phyloP scores from a whole-genome alignment of 2,113 vertebrate genomes.

The Australoheros scitulus region DNA sequence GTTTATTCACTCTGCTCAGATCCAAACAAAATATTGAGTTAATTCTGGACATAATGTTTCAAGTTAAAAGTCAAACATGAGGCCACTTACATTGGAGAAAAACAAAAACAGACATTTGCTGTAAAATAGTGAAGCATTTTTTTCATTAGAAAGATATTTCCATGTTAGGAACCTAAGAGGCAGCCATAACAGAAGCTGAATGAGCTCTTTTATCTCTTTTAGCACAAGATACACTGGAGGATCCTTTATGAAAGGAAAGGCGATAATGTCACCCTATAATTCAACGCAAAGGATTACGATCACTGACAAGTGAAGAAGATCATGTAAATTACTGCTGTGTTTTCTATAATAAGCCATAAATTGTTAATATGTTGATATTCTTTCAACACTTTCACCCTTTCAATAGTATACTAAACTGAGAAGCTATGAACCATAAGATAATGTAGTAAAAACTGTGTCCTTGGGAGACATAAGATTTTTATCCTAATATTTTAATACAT shows the following conservation, averaged over 20 bases:
- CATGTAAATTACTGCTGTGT: not conserved
- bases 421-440: not conserved
- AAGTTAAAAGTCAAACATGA: not conserved
- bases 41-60: not conserved
- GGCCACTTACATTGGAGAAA: not conserved
- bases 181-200: not conserved
- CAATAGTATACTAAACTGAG: not conserved
- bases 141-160: too few species aligned
- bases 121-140: not conserved
- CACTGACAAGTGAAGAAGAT: not conserved
- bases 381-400: not conserved
- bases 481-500: not conserved
- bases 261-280: not conserved
- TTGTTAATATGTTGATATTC: not conserved
- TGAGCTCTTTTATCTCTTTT: not conserved
- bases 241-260: not conserved
- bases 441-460: not conserved
- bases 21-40: not conserved
- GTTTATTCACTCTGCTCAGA: not conserved
- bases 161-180: rapidly evolving
- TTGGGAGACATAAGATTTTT: not conserved
- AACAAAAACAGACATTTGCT: not conserved
- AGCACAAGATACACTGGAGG: not conserved
- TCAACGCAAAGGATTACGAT: too few species aligned
- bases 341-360: not conserved